Evolutionary conservation across 92 coral and sea anemone species (phyloP), one percentile per base, ranked within the genome.

Genomic region (Zoanthus sociatus): DNA sequence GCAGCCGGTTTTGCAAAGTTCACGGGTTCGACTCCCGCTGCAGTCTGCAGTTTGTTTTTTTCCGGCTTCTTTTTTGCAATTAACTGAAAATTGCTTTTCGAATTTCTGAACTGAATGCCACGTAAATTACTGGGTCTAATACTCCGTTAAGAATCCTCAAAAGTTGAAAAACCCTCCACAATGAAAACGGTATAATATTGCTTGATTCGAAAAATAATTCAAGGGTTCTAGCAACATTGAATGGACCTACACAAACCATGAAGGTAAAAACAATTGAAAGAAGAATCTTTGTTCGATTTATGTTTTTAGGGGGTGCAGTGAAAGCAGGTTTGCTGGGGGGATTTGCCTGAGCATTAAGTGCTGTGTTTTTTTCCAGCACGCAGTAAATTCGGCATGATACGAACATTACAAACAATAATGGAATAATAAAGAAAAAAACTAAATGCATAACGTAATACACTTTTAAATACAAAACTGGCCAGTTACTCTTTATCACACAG

Each of bases 51-150:
- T 37, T 37, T 37, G 42, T 4, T 0, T 37, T 37, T 37, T 37
- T 37, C 42, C 42, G 2, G 42, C 42, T 37, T 37, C 42, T 37
- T 37, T 37, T 37, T 37, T 2, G 42, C 42, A 37, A 37, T 37
- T 37, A 2, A 37, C 4, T 26, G 26, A 37, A 37, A 37, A 37
- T 37, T 37, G 83, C 83, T 0, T 32, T 78, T 56, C 71, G 83
- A 17, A 78, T 58, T 78, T 58, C 83, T 6, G 83, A 14, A 78
- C 30, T 78, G 71, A 61, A 56, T 44, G 45, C 47, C 30, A 56
- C 32, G 33, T 78, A 78, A 58, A 78, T 58, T 47, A 78, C 33
- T 26, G 71, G 83, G 33, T 78, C 83, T 17, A 78, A 3, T 78
- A 18, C 50, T 33, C 31, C 48, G 58, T 78, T 56, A 9, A 58